Percentiles rank a stretch among this genome's conserved stretches.
Evolutionary conservation across 2,888 invertebrate species (phyloP).

Genomic region (Synanthedon vespiformis): DNA sequence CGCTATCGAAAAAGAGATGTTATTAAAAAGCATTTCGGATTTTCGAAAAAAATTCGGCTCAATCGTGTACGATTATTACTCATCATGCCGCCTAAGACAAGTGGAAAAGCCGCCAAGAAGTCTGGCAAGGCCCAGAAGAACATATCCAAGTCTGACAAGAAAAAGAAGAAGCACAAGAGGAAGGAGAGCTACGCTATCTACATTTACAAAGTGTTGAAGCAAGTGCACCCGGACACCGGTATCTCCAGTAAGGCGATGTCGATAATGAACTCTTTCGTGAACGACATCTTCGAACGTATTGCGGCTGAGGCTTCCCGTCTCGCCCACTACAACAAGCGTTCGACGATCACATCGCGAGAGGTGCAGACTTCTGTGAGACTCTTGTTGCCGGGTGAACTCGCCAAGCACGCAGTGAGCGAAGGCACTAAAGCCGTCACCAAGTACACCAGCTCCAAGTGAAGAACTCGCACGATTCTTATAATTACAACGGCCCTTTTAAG

Average conservation of each 20-base stretch:
- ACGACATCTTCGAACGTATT: slow-evolving; percentile 79
- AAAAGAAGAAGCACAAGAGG: slow-evolving; percentile 67
- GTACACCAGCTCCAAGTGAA: slow-evolving; percentile 57
- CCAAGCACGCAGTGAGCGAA: slow-evolving; percentile 77
- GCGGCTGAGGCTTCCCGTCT: slow-evolving; percentile 74
- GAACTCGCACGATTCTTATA: background rate
- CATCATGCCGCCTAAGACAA: slow-evolving; percentile 38
- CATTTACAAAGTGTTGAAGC: slow-evolving; percentile 76
- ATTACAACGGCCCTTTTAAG: slow-evolving; percentile 11
- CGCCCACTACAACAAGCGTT: slow-evolving; percentile 74
- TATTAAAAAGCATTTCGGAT: background rate
- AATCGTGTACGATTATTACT: background rate
- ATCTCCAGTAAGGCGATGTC: slow-evolving; percentile 71
- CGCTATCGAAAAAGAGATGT: too few species aligned
- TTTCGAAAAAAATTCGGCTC: background rate
- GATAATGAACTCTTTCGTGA: slow-evolving; percentile 79
- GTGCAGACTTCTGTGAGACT: slow-evolving; percentile 77
- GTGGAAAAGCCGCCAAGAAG: slow-evolving; percentile 55
- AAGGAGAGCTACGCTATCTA: slow-evolving; percentile 71
- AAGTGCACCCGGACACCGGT: slow-evolving; percentile 73
- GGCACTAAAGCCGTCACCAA: slow-evolving; percentile 75
- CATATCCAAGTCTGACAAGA: slow-evolving; percentile 69
- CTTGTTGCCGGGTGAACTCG: slow-evolving; percentile 76
- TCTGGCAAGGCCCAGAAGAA: slow-evolving; percentile 70
- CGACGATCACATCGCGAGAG: slow-evolving; percentile 76